Base-by-base conservation (phyloP, 1,140 invertebrate genomes). In the Reticulitermes speratus region DNA sequence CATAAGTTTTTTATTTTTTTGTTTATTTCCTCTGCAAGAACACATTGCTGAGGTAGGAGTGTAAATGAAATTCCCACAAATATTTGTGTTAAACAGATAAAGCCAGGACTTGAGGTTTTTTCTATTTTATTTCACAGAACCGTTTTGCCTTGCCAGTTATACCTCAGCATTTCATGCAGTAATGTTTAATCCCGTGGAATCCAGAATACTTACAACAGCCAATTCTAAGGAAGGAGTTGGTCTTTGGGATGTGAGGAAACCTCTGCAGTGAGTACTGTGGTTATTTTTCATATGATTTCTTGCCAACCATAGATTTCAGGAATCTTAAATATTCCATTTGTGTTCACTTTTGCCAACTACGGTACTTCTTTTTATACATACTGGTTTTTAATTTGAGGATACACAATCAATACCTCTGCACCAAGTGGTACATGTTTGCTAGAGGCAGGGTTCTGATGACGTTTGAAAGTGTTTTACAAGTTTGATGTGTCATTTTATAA, bases 201-300 rank as follows among this genome's bases (percentile, higher is more conserved):
- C 96, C 0, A 92, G 95, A 89, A 93, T 97, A 87, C 89, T 99
- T 48, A 96, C 96, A 9, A 97, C 97, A 23, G 97, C 97, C 3
- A 98, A 98, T 92, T 95, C 96, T 9, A 95, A 96, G 88, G 96
- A 98, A 89, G 98, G 97, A 5, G 94, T 97, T 75, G 95, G 94
- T 25, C 92, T 98, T 23, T 98, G 97, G 97, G 98, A 99, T 90
- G 91, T 97, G 44, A 91, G 97, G 14, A 95, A 96, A 89, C 96
- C 96, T 25, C 94, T 95, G 90, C 93, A 94, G 97, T 98, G 92
- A 93, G 92, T 92, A 85, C n/a, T 87, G 86, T 52, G 48, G 25
- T 30, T 30, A 3, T 85, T 52, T 9, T 48, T 30, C 9, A 30
- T 82, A 82, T 44, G 45, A 1, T 48, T 16, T 48, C 45, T 48